Conservation (phyloP, 2,888 invertebrate genomes). For the Amphipoea lucens region DNA sequence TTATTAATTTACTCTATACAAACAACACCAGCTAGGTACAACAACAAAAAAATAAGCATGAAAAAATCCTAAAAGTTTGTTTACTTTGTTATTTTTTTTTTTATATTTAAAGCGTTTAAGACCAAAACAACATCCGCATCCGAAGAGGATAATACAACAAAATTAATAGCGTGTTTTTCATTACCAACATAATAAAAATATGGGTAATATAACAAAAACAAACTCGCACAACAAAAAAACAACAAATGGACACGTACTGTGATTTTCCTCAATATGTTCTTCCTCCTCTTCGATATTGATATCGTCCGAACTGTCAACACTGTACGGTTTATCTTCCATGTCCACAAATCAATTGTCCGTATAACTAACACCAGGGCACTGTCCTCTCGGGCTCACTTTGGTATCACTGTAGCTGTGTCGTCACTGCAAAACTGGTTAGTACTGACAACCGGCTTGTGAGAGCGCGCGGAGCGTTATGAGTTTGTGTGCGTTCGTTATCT, state of each 20-base stretch:
- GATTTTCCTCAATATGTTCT: slow-evolving; percentile 85
- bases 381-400: slow-evolving; percentile 78
- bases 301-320: slow-evolving; percentile 89
- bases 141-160: neutral
- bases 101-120: neutral
- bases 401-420: slow-evolving; percentile 83
- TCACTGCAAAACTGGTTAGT: slow-evolving; percentile 87
- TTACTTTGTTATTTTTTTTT: slow-evolving; percentile 14
- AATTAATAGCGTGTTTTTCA: slow-evolving; percentile 36
- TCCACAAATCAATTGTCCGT: slow-evolving; percentile 82
- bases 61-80: slow-evolving; percentile 7
- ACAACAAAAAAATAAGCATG: neutral
- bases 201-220: slow-evolving; percentile 34
- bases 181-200: slow-evolving; percentile 21
- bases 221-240: slow-evolving; percentile 22
- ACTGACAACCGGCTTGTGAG: slow-evolving; percentile 88
- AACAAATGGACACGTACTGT: slow-evolving; percentile 78
- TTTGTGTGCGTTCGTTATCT: slow-evolving; percentile 88
- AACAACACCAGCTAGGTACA: neutral
- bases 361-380: slow-evolving; percentile 84
- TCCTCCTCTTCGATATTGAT: slow-evolving; percentile 88
- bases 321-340: slow-evolving; percentile 89
- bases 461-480: slow-evolving; percentile 89
- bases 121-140: slow-evolving; percentile 10
- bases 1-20: neutral